Evolutionary conservation across 2,797 vertebrate genomes (phyloP).

Genomic region (Telmatherina bonti): DNA sequence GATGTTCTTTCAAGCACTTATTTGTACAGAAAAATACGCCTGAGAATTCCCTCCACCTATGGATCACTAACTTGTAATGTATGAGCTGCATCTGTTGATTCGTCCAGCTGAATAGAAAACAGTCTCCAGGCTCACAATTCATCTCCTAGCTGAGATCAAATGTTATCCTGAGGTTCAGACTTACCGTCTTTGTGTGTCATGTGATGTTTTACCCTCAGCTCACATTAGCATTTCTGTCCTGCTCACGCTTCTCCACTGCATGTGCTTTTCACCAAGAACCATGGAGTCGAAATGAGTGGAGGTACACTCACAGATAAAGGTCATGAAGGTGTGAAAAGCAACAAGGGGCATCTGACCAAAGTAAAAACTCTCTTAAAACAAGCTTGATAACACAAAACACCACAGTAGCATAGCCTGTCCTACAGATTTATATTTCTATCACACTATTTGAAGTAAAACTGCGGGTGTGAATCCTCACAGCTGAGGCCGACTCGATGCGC

Average conservation of each 20-base stretch:
- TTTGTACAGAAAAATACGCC: slow-evolving; percentile 1
- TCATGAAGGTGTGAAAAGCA: slow-evolving; percentile 2
- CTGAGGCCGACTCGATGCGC: no score
- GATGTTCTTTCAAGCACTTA: neutral
- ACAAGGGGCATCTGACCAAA: neutral
- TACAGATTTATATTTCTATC: neutral
- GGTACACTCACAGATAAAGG: slow-evolving; percentile 14
- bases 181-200: neutral
- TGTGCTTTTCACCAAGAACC: neutral
- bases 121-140: neutral
- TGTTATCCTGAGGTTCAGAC: neutral
- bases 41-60: neutral
- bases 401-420: no score
- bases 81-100: slow-evolving; percentile 7
- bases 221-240: slow-evolving; percentile 20
- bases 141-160: neutral
- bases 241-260: slow-evolving; percentile 19
- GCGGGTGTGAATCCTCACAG: no score
- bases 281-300: slow-evolving; percentile 17
- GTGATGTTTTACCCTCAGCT: slow-evolving; percentile 14
- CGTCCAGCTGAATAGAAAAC: slow-evolving; percentile 24
- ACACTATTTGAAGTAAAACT: neutral
- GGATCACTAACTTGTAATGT: neutral
- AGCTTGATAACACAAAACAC: no score
- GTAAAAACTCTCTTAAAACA: no score